These are phyloP conservation scores for Paramuricea clavata DNA, from an alignment of 92 coral and sea anemone genomes.

Conservation along the genomic window DNA sequence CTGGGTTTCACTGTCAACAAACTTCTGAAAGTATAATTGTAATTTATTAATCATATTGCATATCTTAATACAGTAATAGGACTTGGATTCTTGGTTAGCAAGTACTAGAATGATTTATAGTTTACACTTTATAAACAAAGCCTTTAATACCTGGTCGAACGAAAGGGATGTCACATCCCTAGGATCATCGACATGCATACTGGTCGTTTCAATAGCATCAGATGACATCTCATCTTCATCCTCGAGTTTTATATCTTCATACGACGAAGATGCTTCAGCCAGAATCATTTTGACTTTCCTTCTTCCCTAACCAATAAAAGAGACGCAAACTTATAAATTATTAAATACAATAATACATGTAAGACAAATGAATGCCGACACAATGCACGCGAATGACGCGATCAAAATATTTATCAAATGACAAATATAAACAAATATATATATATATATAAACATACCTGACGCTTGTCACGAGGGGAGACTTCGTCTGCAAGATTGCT, in stretches of 20 bases:
- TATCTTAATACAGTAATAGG: neutral
- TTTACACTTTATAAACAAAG: neutral
- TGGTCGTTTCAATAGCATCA: neutral
- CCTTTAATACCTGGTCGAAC: constrained; percentile 22
- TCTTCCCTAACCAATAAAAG: constrained; percentile 6
- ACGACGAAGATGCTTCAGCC: constrained; percentile 4
- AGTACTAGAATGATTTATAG: neutral
- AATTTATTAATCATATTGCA: neutral
- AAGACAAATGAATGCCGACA: too few relatives aligned
- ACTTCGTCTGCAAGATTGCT: constrained; percentile 2
- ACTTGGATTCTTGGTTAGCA: neutral
- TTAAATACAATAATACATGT: too few relatives aligned
- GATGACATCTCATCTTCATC: constrained; percentile 1
- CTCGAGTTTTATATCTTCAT: neutral
- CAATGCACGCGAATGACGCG: too few relatives aligned
- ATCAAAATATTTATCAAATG: neutral
- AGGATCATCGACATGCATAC: neutral
- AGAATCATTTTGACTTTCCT: neutral
- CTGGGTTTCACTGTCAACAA: constrained; percentile 21
- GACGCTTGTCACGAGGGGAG: constrained; percentile 23
- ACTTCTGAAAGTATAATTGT: constrained; percentile 19
- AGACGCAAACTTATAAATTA: neutral
- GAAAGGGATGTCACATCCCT: neutral
- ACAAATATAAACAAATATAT: neutral
- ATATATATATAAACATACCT: neutral